phyloP scores from a whole-genome alignment of 2,113 vertebrate genomes.

The Corythoichthys haematopterus region DNA sequence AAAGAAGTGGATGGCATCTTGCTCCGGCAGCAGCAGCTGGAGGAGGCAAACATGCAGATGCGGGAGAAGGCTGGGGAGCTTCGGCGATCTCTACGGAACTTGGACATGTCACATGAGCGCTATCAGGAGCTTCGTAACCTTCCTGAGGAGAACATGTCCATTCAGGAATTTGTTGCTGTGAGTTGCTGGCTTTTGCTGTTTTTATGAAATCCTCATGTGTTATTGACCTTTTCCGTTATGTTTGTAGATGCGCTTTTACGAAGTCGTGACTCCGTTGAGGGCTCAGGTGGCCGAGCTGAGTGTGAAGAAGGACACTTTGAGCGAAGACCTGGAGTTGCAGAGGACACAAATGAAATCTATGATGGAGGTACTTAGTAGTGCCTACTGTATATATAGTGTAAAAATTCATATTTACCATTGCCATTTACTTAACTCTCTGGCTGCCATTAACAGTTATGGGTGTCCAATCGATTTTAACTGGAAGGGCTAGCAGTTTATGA shows the following conservation, averaged over 20 bases:
- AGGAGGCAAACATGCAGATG: slow-evolving; percentile 87
- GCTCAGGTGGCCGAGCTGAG: slow-evolving; percentile 77
- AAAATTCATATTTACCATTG: too few relatives aligned
- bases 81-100: slow-evolving; percentile 79
- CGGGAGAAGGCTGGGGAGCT: slow-evolving; percentile 86
- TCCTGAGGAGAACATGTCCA: slow-evolving; percentile 86
- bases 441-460: too few relatives aligned
- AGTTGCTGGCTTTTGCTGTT: slow-evolving; percentile 31
- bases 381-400: too few relatives aligned
- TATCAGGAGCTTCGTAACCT: slow-evolving; percentile 80
- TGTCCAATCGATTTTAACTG: too few relatives aligned
- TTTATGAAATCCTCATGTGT: background rate
- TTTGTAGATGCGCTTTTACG: slow-evolving; percentile 82
- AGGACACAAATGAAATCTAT: slow-evolving; percentile 78
- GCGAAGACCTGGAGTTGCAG: slow-evolving; percentile 77
- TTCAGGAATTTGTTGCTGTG: slow-evolving; percentile 92
- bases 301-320: slow-evolving; percentile 71
- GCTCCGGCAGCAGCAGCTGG: slow-evolving; percentile 87
- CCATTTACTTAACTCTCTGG: too few relatives aligned
- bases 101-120: slow-evolving; percentile 83
- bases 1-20: slow-evolving; percentile 93
- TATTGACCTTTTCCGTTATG: background rate
- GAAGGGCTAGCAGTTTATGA: too few relatives aligned
- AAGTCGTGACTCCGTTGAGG: slow-evolving; percentile 79
- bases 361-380: slow-evolving; percentile 77